A percentile compares a stretch with the other conserved stretches of the same genome.
These are phyloP conservation scores for Drosophila seguyi DNA, from an alignment of 1,140 invertebrate species.

Conservation along the genomic window DNA sequence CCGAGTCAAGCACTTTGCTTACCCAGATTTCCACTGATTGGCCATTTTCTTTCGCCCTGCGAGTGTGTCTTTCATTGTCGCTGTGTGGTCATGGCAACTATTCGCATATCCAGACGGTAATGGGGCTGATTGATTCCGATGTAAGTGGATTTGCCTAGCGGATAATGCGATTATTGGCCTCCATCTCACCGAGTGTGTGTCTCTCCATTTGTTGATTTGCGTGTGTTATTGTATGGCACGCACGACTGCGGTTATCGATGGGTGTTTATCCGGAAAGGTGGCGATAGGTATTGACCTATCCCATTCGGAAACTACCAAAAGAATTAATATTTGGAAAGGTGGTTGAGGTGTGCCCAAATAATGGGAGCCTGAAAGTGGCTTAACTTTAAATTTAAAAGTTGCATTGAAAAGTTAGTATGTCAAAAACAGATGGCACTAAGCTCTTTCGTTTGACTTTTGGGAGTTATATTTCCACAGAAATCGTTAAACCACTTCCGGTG, in stretches of 20 bases:
- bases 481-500: too few relatives aligned
- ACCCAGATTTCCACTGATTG: conserved; percentile 61
- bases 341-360: not conserved
- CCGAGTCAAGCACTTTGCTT: conserved; percentile 42
- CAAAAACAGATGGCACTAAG: not conserved
- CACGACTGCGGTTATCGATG: conserved; percentile 44
- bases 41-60: conserved; percentile 32
- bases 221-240: conserved; percentile 29
- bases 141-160: conserved; percentile 67
- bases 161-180: conserved; percentile 70
- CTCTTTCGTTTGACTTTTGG: not conserved
- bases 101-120: conserved; percentile 48
- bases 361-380: not conserved
- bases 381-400: not conserved
- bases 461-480: not conserved
- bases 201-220: conserved; percentile 26
- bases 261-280: conserved; percentile 18
- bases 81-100: conserved; percentile 52
- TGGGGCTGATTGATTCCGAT: conserved; percentile 71
- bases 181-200: conserved; percentile 34
- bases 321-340: conserved; percentile 3
- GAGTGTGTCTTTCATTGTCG: conserved; percentile 7
- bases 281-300: conserved; percentile 1
- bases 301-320: conserved; percentile 3
- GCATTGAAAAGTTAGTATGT: not conserved